phyloP scores from a whole-genome alignment of 2,113 vertebrate genomes.

The Ptyas mucosa region DNA sequence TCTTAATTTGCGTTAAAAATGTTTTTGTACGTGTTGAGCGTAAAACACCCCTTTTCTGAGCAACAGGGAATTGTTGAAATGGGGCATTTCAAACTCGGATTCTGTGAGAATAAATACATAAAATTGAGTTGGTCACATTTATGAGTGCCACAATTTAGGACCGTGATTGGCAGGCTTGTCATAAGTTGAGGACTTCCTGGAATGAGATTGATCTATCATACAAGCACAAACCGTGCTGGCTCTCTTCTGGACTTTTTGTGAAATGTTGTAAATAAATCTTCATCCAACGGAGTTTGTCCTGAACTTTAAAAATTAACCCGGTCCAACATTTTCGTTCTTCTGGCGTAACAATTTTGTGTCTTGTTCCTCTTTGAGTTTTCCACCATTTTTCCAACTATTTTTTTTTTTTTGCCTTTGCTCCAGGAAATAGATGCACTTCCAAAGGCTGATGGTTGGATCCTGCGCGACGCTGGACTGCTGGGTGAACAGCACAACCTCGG shows the following conservation, averaged over 20 bases:
- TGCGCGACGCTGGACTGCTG: constrained; percentile 7
- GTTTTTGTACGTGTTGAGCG: fast-evolving
- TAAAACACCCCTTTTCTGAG: neutral
- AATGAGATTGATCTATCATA: neutral
- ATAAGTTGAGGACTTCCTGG: neutral
- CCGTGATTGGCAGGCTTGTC: neutral
- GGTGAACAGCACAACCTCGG: constrained; percentile 6
- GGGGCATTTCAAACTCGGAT: neutral
- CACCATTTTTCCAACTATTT: neutral
- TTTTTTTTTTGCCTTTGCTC: neutral
- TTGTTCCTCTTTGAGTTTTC: neutral
- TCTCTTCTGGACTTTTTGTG: neutral
- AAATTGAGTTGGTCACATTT: neutral
- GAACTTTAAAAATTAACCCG: neutral
- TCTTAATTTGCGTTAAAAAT: neutral
- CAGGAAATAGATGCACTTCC: constrained; percentile 35
- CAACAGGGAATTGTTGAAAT: neutral
- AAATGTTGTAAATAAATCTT: neutral
- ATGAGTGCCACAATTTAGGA: neutral
- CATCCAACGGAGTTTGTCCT: neutral
- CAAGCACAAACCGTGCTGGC: neutral
- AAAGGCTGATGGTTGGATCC: neutral
- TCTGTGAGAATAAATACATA: neutral
- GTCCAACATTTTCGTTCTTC: too few relatives aligned
- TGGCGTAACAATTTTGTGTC: fast-evolving